Conservation (phyloP, 2,888 invertebrate species). For the Magallana nippona region DNA sequence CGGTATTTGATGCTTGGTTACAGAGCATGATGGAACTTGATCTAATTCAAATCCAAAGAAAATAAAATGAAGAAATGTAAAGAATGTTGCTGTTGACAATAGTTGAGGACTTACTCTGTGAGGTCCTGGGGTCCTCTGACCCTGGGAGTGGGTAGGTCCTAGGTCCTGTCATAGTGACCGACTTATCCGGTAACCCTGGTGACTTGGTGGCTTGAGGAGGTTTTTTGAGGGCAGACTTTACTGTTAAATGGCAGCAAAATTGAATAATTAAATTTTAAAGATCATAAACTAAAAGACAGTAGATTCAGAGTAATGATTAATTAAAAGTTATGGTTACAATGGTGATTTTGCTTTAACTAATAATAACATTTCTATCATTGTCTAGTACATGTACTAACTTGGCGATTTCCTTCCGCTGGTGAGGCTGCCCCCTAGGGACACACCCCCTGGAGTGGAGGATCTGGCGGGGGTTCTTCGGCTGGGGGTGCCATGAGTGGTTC, state of each 20-base stretch:
- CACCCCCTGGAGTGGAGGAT: conserved; percentile 44
- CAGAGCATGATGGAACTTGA: too few species aligned
- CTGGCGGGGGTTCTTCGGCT: conserved; percentile 33
- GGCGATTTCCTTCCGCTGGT: conserved; percentile 58
- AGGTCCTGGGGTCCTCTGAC: conserved; percentile 60
- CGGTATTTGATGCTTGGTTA: too few species aligned
- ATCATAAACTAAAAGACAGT: too few species aligned
- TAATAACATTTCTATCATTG: too few species aligned
- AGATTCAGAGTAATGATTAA: too few species aligned
- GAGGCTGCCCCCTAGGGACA: conserved; percentile 53
- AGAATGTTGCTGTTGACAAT: conserved; percentile 12
- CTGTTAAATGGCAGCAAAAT: conserved; percentile 43
- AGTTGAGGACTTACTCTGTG: conserved; percentile 39
- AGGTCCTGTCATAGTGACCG: conserved; percentile 49
- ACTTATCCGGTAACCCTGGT: conserved; percentile 55
- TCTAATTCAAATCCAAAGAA: not conserved
- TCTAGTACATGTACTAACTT: conserved; percentile 50
- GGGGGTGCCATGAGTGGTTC: not conserved
- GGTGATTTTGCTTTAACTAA: too few species aligned
- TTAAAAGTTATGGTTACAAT: too few species aligned
- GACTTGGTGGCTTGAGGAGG: conserved; percentile 63
- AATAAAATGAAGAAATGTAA: not conserved
- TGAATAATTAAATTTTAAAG: too few species aligned
- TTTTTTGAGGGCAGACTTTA: conserved; percentile 56
- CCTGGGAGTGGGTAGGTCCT: conserved; percentile 55